These are phyloP conservation scores for Drosophila merina DNA, from an alignment of 2,888 invertebrate species.

Conservation along the genomic window DNA sequence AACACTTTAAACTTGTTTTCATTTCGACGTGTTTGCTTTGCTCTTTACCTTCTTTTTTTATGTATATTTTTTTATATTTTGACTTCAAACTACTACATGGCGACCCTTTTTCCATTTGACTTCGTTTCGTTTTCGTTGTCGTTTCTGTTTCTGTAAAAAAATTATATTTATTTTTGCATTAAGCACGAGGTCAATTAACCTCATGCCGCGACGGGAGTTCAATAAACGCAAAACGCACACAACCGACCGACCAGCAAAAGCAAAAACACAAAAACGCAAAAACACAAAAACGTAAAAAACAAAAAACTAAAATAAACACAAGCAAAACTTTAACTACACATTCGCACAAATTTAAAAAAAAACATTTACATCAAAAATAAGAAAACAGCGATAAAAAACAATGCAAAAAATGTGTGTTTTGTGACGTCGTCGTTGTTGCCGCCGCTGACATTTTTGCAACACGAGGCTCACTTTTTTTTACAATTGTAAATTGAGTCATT, in stretches of 20 bases:
- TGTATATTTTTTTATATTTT: constrained; percentile 18
- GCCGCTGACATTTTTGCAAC: constrained; percentile 69
- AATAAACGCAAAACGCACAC: constrained; percentile 77
- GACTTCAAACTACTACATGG: constrained; percentile 60
- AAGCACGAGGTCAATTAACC: constrained; percentile 83
- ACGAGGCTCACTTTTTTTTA: constrained; percentile 64
- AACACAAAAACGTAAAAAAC: neutral
- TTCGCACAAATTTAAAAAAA: constrained; percentile 13
- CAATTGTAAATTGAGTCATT: constrained; percentile 80
- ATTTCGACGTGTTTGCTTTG: constrained; percentile 64
- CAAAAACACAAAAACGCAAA: neutral
- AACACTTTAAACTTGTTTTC: constrained; percentile 71
- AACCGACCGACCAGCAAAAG: constrained; percentile 15
- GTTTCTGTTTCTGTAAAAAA: constrained; percentile 51
- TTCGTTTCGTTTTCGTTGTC: constrained; percentile 21
- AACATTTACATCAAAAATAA: constrained; percentile 60
- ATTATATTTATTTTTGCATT: constrained; percentile 80
- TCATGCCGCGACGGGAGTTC: constrained; percentile 77
- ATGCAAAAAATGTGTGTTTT: constrained; percentile 36
- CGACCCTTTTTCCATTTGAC: constrained; percentile 54
- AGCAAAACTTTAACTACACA: constrained; percentile 38
- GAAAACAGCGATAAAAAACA: constrained; percentile 15
- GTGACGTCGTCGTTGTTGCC: constrained; percentile 57
- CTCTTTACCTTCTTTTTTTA: constrained; percentile 55
- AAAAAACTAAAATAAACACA: neutral